Evolutionary conservation across 35 echinoderm and acorn worm species (phyloP), one percentile per base, ranked within the genome.

Genomic region (Acanthaster planci): DNA sequence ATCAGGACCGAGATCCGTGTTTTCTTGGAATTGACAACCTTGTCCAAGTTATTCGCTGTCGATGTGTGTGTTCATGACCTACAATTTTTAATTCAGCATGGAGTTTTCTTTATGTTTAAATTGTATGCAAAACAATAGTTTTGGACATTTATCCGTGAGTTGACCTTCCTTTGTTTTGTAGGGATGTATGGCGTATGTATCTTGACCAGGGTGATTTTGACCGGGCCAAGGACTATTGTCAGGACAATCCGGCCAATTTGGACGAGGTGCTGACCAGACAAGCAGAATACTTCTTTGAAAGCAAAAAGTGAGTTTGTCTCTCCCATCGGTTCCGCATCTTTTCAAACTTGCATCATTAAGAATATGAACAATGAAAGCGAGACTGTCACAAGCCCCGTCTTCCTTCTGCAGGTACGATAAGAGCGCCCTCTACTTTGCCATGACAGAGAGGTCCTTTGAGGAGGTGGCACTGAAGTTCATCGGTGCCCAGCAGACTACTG

Each of bases 151-250:
- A 12, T 47, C 42, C 12, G 1, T 31, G 26, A 8, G 30, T 27
- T 72, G 23, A 72, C 64, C 29, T 30, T 59, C 34, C 21, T 72
- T 72, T 72, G 22, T 76, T 12, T 82, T 60, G 55, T 51, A 98
- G 95, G 77, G 95, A 98, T 89, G 95, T 98, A 0, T 94, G 91
- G 95, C 86, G 88, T 67, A 98, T 98, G 40, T 98, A 93, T 47
- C 83, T 98, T 31, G 88, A 91, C 40, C 90, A 98, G 81, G 92
- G 91, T 26, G 91, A 98, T 30, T 98, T 98, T 86, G 92, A 98
- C 51, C 80, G 81, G 36, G 91, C 91, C n/a, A 79, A 91, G 50
- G 83, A 93, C 18, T 90, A 85, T 52, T 93, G 88, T 60, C 82
- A 86, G 52, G 95, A 98, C 30, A 98, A 98, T 76, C 88, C 80